These are phyloP conservation scores for Phocoena phocoena DNA, from an alignment of 2,113 vertebrate species.

Conservation along the genomic window DNA sequence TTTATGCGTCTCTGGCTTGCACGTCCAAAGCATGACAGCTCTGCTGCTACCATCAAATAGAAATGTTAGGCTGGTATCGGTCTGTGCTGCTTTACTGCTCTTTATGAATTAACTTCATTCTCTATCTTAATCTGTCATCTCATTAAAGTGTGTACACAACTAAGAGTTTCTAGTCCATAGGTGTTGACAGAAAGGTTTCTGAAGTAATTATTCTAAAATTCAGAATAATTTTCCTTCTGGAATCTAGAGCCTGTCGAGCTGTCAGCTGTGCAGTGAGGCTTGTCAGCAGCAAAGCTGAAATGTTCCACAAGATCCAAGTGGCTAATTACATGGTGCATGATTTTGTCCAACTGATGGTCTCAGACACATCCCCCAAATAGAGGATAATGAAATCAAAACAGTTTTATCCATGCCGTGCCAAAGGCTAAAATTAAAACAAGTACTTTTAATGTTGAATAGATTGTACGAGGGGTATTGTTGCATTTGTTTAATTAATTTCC, in stretches of 20 bases:
- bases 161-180: not conserved
- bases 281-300: not conserved
- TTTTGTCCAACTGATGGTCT: not conserved
- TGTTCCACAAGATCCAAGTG: not conserved
- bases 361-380: not conserved
- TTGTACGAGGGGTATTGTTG: not conserved
- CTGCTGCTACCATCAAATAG: not conserved
- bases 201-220: not conserved
- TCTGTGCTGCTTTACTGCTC: not conserved
- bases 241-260: not conserved
- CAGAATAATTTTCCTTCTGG: not conserved
- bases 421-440: not conserved
- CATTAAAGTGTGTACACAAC: not conserved
- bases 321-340: not conserved
- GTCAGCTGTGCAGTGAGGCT: not conserved
- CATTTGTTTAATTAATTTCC: not conserved
- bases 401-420: not conserved
- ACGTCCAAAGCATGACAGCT: not conserved
- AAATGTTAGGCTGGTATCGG: not conserved
- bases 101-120: not conserved
- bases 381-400: not conserved
- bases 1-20: not conserved
- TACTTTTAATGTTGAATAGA: not conserved
- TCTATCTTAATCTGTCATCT: not conserved
- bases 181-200: not conserved